Evolutionary conservation across 2,113 vertebrate genomes (phyloP), one percentile per base, ranked within the genome.

Genomic region (Myxocyprinus asiaticus): DNA sequence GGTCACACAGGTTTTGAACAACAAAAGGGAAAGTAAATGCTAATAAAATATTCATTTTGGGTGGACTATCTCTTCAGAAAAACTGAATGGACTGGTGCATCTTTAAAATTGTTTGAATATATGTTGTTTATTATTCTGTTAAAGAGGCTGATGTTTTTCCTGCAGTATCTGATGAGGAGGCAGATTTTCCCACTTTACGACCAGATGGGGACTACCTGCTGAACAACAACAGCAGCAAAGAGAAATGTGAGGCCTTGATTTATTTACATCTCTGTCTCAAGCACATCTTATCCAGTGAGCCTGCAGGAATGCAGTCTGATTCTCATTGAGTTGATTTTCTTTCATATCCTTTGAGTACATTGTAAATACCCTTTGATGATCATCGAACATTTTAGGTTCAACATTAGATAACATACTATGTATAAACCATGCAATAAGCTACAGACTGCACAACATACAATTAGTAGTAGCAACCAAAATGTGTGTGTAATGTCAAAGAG

Each of bases 171-270:
- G 22, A 33, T 48, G 96, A 99, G 81, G 97, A 98, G 88, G 98
- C 98, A 63, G 97, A 96, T 78, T 99, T 99, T 78, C 95, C 94
- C 55, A 92, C 91, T 47, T 84, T 93, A 73, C 96, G 94, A 81
- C 83, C 95, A 0, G 94, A 98, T 71, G 94, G 96, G 0, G 97
- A 98, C 62, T 96, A 93, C 86, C 91, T 96, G 77, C 96, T 95
- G 87, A 98, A 93, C 88, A 95, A 94, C 88, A 98, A 95, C 74
- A 96, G 94, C 89, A 97, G 92, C 91, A 98, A 95, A 88, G 98
- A 99, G 88, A 99, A 98, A 91, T 7, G 98, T 98, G 89, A 96
- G 98, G 22, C 22, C 22, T 33, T 33, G 22, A 1, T 33, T 33
- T 33, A 33, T 33, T 33, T 33, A 3, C 22, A 33, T 33, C 22